Base-by-base conservation (phyloP, 2,113 vertebrate genomes). In the Leptocoma aspasia region DNA sequence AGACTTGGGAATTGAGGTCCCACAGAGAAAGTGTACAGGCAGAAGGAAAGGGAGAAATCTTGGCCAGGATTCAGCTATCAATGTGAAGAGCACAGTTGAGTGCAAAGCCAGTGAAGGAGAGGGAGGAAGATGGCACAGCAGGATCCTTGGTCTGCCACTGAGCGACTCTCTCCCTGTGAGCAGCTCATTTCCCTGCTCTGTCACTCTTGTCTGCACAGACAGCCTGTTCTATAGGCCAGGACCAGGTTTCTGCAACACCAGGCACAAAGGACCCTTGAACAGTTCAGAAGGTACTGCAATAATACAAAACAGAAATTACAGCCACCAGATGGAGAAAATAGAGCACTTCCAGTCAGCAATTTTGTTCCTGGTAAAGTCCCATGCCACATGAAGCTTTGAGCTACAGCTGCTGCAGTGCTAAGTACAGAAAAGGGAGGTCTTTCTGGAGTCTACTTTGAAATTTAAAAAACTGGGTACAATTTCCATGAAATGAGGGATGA, bases 391-490 rank as follows among this genome's bases (percentile, higher is more conserved):
- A 89, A 82, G 35, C 61, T 78, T 61, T 86, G 49, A 89, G 73
- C 63, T 95, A 72, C 78, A 91, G 75, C 41, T 96, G 57, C 61
- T 76, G 81, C 59, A 52, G 21, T 66, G 50, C 45, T 56, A 84
- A 73, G 70, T 35, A 54, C n/a, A 77, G 75, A 71, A 86, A 93
- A 47, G 30, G 15, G 82, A 92, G 80, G 39, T n/a, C 50, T 77
- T 93, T 76, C 71, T 68, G 45, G 13, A 92, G 35, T 63, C 47
- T 88, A 33, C 89, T 92, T 96, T 89, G 86, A 94, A 64, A 35
- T 39, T 86, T 35, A 54, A 85, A 90, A 91, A 95, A 65, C 33
- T 70, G 76, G 50, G 50, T 86, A 77, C 63, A 61, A 45, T 87
- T 92, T 86, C 71, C 45, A 56, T 53, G 47, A 94, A 91, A 76